These are phyloP conservation scores for Polydrusus cervinus DNA, from an alignment of 2,888 invertebrate species.

Conservation along the genomic window DNA sequence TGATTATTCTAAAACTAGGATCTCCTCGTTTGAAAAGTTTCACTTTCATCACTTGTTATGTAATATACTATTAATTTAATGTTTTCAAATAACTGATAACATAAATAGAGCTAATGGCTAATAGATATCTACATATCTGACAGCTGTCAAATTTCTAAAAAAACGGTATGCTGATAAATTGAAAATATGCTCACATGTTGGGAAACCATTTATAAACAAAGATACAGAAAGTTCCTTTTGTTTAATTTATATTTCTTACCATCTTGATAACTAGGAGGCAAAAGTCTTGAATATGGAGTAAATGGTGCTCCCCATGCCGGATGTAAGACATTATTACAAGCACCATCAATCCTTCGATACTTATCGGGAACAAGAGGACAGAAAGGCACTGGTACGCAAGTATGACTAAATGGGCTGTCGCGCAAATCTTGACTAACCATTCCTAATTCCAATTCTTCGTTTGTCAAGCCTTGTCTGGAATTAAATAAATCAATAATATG, in stretches of 20 bases:
- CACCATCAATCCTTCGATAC: constrained; percentile 85
- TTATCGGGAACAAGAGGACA: constrained; percentile 72
- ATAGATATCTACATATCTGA: too few species aligned
- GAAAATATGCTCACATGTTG: too few species aligned
- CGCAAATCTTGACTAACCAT: constrained; percentile 70
- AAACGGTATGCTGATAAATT: too few species aligned
- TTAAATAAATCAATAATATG: not conserved
- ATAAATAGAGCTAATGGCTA: too few species aligned
- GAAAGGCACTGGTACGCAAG: constrained; percentile 67
- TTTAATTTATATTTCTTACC: constrained; percentile 67
- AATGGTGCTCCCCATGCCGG: constrained; percentile 83
- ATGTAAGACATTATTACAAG: constrained; percentile 85
- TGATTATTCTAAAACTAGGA: too few species aligned
- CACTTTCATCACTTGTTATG: too few species aligned
- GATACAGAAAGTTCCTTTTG: too few species aligned
- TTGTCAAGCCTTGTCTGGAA: constrained; percentile 70
- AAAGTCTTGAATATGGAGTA: constrained; percentile 78
- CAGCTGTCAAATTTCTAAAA: too few species aligned
- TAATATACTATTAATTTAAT: too few species aligned
- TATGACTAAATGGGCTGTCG: constrained; percentile 69
- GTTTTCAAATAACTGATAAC: too few species aligned
- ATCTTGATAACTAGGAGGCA: constrained; percentile 80
- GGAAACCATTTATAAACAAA: too few species aligned
- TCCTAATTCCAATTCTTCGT: constrained; percentile 70
- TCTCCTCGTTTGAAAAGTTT: too few species aligned